phyloP scores from a whole-genome alignment of 2,113 vertebrate genomes.

The Climacteris rufus region DNA sequence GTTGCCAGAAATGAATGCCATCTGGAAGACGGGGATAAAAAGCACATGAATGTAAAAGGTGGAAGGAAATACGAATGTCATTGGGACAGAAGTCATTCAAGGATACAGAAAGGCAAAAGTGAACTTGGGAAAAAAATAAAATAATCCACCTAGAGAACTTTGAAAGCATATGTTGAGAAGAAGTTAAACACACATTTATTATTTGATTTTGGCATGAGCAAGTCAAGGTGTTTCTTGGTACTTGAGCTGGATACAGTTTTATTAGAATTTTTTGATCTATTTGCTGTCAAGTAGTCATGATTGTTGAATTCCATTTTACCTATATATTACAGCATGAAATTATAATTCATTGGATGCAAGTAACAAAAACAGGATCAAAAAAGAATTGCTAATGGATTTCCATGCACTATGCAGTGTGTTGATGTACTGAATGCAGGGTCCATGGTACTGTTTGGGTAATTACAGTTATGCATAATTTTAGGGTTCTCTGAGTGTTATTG shows the following conservation, averaged over 20 bases:
- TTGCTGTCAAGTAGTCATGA: background rate
- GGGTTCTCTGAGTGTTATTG: background rate
- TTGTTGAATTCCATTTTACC: background rate
- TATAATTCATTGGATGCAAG: background rate
- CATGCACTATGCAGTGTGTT: background rate
- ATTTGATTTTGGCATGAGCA: background rate
- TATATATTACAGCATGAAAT: background rate
- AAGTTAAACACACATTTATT: background rate
- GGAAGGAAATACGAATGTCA: background rate
- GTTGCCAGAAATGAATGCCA: background rate
- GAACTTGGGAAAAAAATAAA: background rate
- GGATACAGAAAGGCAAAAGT: background rate
- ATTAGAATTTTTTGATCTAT: background rate
- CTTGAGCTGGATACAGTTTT: background rate
- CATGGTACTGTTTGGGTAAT: background rate
- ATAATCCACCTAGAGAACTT: background rate
- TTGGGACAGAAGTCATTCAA: background rate
- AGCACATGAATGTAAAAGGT: background rate
- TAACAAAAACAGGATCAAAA: background rate
- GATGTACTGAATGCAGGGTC: background rate
- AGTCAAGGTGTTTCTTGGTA: background rate
- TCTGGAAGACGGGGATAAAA: background rate
- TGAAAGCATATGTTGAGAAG: background rate
- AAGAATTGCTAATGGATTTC: background rate
- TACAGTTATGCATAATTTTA: background rate